Conservation (phyloP, 2,113 vertebrate genomes). For the Ranitomeya variabilis region DNA sequence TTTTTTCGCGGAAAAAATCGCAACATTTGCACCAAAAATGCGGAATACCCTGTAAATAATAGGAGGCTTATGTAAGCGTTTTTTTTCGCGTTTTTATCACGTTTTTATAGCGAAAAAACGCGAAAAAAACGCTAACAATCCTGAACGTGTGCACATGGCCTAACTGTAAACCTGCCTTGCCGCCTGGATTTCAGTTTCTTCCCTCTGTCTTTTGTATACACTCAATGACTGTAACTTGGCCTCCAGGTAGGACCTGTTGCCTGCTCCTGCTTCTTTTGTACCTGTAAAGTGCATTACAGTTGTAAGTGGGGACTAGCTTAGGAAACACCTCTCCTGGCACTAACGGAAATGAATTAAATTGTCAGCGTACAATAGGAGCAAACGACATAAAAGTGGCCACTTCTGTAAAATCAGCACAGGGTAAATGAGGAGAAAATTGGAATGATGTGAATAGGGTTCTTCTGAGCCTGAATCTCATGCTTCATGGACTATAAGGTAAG, state of each 20-base stretch:
- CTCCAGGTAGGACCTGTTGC: neutral
- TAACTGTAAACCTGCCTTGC: conserved; percentile 15
- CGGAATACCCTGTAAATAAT: too few relatives aligned
- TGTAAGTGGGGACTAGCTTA: neutral
- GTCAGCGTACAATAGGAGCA: neutral
- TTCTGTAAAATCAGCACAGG: neutral
- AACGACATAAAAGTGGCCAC: neutral
- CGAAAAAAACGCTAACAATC: too few relatives aligned
- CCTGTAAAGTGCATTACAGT: conserved; percentile 19
- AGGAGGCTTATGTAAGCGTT: too few relatives aligned
- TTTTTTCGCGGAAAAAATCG: too few relatives aligned
- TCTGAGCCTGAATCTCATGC: neutral
- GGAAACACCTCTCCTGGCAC: neutral
- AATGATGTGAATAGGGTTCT: neutral
- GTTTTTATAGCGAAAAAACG: too few relatives aligned
- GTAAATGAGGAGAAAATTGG: neutral
- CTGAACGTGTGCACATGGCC: too few relatives aligned
- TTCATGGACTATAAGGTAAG: neutral
- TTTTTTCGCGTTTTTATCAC: too few relatives aligned
- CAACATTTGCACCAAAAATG: too few relatives aligned
- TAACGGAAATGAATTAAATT: neutral
- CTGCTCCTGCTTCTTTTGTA: neutral
- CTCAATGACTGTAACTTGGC: neutral
- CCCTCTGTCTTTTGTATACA: neutral
- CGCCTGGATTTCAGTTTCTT: conserved; percentile 9